phyloP scores from a whole-genome alignment of 2,113 vertebrate species.

The Enhydra lutris region DNA sequence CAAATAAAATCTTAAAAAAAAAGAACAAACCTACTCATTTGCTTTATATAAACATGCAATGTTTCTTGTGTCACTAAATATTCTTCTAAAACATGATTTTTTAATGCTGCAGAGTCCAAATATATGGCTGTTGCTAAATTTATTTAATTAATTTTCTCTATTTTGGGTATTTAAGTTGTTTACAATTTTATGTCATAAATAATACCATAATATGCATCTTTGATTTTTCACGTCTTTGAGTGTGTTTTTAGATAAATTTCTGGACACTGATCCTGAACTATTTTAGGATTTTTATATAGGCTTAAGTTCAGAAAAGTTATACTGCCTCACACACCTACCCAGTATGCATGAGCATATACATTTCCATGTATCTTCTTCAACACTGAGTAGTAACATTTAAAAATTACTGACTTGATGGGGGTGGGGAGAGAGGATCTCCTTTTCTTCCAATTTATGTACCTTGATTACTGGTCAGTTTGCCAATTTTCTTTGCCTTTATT shows the following conservation, averaged over 20 bases:
- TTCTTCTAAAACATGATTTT: background rate
- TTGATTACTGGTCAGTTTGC: background rate
- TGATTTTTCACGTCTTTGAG: background rate
- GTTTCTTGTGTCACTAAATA: background rate
- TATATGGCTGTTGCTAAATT: background rate
- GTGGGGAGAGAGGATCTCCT: background rate
- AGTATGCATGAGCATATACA: background rate
- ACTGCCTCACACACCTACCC: background rate
- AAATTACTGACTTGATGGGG: background rate
- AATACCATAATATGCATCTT: background rate
- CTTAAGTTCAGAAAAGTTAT: background rate
- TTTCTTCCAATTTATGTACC: background rate
- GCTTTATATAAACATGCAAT: background rate
- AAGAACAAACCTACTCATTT: background rate
- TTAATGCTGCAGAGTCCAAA: background rate
- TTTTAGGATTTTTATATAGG: background rate
- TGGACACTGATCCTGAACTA: background rate
- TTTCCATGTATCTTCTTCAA: background rate
- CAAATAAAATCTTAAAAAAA: no score
- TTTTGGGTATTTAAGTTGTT: background rate
- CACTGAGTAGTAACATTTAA: background rate
- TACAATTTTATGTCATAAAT: background rate
- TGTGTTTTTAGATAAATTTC: background rate
- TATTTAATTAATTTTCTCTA: background rate
- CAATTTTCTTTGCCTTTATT: background rate